Evolutionary conservation across 2,113 vertebrate species (phyloP), one percentile per base, ranked within the genome.

Genomic region (Fukomys damarensis): DNA sequence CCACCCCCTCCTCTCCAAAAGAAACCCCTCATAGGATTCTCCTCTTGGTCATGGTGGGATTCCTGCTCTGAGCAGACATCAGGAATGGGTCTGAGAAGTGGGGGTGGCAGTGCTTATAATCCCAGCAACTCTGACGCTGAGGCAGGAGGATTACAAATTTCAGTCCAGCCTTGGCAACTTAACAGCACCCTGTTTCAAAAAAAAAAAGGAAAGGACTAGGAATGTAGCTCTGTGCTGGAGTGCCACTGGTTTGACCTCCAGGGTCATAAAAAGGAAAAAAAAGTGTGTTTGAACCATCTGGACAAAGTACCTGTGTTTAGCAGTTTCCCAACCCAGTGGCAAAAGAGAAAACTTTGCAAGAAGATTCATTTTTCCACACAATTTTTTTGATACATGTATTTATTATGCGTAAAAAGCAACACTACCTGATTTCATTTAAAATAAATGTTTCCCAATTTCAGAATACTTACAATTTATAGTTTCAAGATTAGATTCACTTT

Each of bases 321-420:
- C 1, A 16, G 81, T 38, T 88, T 80, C 41, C 87, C 54, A 89
- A 13, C 82, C 82, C 77, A 66, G 9, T 22, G 46, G 86, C 2
- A 1, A 26, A 65, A 65, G 59, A 85, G 65, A 90, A 84, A 89
- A 54, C 19, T 52, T 92, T 59, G 24, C 54, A 80, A 86, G 86
- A 89, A 98, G 96, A 96, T 30, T 7, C 92, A 93, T 56, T 83
- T 91, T 86, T 74, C 16, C 16, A 86, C 46, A 6, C 66, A 80
- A 7, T 32, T 83, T 95, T 93, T 97, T 98, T 92, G 84, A 97
- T 98, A 98, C 98, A 98, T 97, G 92, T 98, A 95, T 99, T 99
- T 99, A 98, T 98, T 99, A 98, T 63, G 96, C 98, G 97, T 98
- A 98, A 98, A 99, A 98, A 98, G 98, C 98, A 98, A 98, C 90